Evolutionary conservation across 2,113 vertebrate species (phyloP), one percentile per base, ranked within the genome.

Genomic region (Isurus oxyrinchus): DNA sequence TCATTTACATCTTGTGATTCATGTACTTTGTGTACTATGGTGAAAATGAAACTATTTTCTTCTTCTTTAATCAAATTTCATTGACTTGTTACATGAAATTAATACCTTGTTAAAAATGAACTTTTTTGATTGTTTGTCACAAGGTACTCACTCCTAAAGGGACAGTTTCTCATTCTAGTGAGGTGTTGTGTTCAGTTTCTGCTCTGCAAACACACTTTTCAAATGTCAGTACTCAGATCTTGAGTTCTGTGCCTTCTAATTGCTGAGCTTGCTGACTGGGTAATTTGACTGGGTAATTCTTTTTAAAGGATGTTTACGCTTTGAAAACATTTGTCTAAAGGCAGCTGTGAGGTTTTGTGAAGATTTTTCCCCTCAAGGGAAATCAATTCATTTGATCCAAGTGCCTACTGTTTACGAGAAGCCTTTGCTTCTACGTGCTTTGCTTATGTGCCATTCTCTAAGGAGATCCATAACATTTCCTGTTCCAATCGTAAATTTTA

Each of bases 71-170:
- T 55, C 87, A 90, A 90, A 31, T 55, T 35, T 90, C 87, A 90
- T 90, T 57, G 87, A 59, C 27, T 27, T 59, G 14, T 90, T 8
- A 10, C 53, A 57, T 35, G 53, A 31, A 90, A 90, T 27, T 13
- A 55, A 88, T 88, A 31, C 2, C 8, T 88, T 88, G 23, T 35
- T 97, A 57, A 57, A 97, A 97, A 97, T 97, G 96, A 97, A 97
- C 97, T 97, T 97, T 97, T 97, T 97, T 97, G 97, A 97, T 97
- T 96, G 0, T 19, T 97, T 95, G 6, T 96, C 96, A 13, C 14
- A 49, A 90, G 87, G 87, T 27, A 90, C 13, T 27, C 16, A 90
- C 13, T 27, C 16, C 25, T 35, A 55, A 55, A 90, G 87, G 87
- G 11, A 57, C 87, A 59, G 87, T 27, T 90, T 55, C 31, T 57